Conservation (phyloP, 1,140 invertebrate species). For the Drosophila ambigua region DNA sequence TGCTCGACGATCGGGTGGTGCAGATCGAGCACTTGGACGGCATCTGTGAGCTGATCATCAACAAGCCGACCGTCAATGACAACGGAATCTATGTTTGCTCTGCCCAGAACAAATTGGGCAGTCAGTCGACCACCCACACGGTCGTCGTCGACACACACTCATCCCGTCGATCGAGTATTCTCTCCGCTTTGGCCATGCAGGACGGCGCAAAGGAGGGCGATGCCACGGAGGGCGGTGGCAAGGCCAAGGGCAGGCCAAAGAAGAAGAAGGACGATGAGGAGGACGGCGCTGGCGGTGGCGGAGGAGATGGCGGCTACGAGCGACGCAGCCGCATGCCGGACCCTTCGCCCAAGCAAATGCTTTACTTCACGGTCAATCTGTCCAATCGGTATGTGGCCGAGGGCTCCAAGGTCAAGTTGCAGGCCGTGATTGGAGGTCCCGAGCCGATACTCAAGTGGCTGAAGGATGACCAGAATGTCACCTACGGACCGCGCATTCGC, state of each 20-base stretch:
- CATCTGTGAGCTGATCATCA: constrained; percentile 89
- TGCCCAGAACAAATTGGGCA: constrained; percentile 87
- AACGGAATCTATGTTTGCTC: constrained; percentile 89
- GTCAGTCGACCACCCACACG: constrained; percentile 75
- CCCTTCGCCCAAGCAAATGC: constrained; percentile 75
- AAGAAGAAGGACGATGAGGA: constrained; percentile 64
- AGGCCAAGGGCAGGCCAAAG: constrained; percentile 56
- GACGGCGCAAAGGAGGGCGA: constrained; percentile 48
- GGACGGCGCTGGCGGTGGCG: constrained; percentile 30
- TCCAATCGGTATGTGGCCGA: constrained; percentile 81
- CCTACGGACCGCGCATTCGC: constrained; percentile 66
- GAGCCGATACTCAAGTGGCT: constrained; percentile 77
- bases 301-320: constrained; percentile 73
- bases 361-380: constrained; percentile 79
- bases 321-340: constrained; percentile 76
- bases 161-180: constrained; percentile 72
- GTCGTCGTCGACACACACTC: constrained; percentile 76
- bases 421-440: constrained; percentile 77
- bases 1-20: constrained; percentile 86
- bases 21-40: constrained; percentile 89
- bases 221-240: constrained; percentile 41
- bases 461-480: constrained; percentile 76
- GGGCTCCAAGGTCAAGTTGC: constrained; percentile 80
- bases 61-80: constrained; percentile 87
- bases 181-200: constrained; percentile 56